Percentiles rank a stretch among this genome's conserved stretches.
These are phyloP conservation scores for Tolypeutes matacus DNA, from an alignment of 2,797 vertebrate species.

Conservation along the genomic window DNA sequence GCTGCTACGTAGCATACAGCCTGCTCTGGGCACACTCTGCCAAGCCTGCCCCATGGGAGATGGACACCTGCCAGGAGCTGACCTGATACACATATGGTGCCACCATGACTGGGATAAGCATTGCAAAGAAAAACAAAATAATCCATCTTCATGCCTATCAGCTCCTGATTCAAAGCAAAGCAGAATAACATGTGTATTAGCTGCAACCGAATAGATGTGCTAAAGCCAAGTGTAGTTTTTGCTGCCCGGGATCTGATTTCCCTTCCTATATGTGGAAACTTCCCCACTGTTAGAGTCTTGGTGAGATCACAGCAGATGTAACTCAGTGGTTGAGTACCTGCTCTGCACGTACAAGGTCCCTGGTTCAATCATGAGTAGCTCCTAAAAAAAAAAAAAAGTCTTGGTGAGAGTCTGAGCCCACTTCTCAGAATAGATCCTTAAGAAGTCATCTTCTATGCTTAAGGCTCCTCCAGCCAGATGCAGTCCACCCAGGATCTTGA, in stretches of 20 bases:
- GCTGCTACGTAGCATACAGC: neutral
- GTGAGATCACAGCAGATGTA: neutral
- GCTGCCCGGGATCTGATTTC: neutral
- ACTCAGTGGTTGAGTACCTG: too few species aligned
- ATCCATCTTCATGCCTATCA: neutral
- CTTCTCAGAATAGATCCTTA: neutral
- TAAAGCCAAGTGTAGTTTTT: too few species aligned
- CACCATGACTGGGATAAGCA: neutral
- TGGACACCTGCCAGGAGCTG: neutral
- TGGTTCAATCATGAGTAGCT: too few species aligned
- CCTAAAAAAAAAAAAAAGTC: neutral
- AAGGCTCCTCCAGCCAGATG: neutral
- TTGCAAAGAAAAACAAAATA: neutral
- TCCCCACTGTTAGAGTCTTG: neutral
- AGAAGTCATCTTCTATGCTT: neutral
- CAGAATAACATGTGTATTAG: neutral
- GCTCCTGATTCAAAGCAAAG: neutral
- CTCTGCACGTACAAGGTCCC: too few species aligned
- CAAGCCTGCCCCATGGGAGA: neutral
- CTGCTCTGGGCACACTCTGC: neutral
- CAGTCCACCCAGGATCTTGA: neutral
- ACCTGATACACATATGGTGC: neutral
- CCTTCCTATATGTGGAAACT: neutral
- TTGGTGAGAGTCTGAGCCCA: neutral
- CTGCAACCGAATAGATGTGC: neutral